Base-by-base conservation (phyloP, 92 coral and sea anemone genomes). In the Meandrina meandrites region DNA sequence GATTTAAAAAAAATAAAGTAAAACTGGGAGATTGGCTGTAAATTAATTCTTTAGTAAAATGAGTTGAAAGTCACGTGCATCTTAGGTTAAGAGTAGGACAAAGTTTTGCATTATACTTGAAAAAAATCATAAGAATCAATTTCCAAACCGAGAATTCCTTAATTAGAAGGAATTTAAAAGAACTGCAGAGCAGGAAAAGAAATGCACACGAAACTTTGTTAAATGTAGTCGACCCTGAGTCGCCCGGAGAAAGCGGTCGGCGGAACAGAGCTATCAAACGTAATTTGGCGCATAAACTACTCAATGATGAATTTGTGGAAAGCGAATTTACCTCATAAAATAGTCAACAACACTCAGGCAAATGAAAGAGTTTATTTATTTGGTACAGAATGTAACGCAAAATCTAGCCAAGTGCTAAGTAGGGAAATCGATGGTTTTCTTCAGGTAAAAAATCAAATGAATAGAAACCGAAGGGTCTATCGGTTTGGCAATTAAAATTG, bases 401-500 rank as follows among this genome's bases (percentile, higher is more conserved):
- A 84, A 57, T 22, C 72, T 37, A 57, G 54, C 80, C 42, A 56
- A 71, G 40, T 35, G 87, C 56, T 50, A 62, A 27, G 40, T 15
- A 16, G 47, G 40, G 35, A 83, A 71, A 34, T 22, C 32, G 21
- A 31, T 73, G 79, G 48, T 48, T 53, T 73, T 83, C 70, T 37
- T 3, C 0, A 11, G 42, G 66, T 45, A 53, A 64, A 64, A 77
- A 76, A n/a, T n/a, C 62, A 58, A 76, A 75, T 62, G 82, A 62
- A 32, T 48, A 48, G 5, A 40, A 42, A 40, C 34, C 62, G 73
- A 62, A 66, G 31, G 19, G 54, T 77, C 27, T 37, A 77, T 77
- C 81, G 76, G 31, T 36, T 85, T 66, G 47, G 67, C 76, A 66
- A 76, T 77, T 85, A 57, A 76, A 76, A 62, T 78, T 27, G 69